Evolutionary conservation across 53 echinoderm and acorn worm genomes (phyloP).

Genomic region (Henricia sp.): DNA sequence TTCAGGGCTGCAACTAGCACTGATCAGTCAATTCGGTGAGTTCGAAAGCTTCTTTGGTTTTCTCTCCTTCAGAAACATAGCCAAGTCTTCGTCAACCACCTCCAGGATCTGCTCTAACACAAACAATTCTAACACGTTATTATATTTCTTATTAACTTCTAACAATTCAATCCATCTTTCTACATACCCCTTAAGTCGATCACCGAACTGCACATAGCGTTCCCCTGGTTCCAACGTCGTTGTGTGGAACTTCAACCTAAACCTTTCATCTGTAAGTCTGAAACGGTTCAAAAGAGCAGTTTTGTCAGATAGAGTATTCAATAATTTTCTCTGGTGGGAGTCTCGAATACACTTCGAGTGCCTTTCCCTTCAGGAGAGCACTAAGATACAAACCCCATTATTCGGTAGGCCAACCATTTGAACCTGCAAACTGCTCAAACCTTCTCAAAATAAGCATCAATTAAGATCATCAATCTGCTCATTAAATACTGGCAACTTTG

Average conservation of each 20-base stretch:
- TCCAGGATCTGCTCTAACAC: constrained; percentile 37
- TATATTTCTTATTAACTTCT: constrained; percentile 28
- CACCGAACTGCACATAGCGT: constrained; percentile 20
- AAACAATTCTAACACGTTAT: constrained; percentile 33
- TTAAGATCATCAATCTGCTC: constrained; percentile 44
- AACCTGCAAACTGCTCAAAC: constrained; percentile 41
- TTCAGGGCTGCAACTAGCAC: constrained; percentile 17
- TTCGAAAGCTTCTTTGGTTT: constrained; percentile 43
- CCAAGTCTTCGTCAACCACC: constrained; percentile 13
- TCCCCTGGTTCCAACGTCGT: constrained; percentile 39
- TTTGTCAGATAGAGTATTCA: constrained; percentile 9
- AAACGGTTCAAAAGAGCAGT: constrained; percentile 41
- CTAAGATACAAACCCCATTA: constrained; percentile 47
- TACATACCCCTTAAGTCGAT: constrained; percentile 35
- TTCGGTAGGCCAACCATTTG: constrained; percentile 20
- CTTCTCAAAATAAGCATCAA: too few species aligned
- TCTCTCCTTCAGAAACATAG: constrained; percentile 62
- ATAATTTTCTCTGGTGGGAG: neutral
- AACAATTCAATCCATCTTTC: constrained; percentile 56
- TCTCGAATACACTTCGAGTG: constrained; percentile 34
- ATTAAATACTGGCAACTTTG: constrained; percentile 27
- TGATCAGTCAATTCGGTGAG: constrained; percentile 62
- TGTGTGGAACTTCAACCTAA: constrained; percentile 38
- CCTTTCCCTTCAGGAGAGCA: constrained; percentile 46
- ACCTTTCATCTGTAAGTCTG: constrained; percentile 52